These are phyloP conservation scores for Neogobius melanostomus DNA, from an alignment of 2,113 vertebrate genomes.

Conservation along the genomic window DNA sequence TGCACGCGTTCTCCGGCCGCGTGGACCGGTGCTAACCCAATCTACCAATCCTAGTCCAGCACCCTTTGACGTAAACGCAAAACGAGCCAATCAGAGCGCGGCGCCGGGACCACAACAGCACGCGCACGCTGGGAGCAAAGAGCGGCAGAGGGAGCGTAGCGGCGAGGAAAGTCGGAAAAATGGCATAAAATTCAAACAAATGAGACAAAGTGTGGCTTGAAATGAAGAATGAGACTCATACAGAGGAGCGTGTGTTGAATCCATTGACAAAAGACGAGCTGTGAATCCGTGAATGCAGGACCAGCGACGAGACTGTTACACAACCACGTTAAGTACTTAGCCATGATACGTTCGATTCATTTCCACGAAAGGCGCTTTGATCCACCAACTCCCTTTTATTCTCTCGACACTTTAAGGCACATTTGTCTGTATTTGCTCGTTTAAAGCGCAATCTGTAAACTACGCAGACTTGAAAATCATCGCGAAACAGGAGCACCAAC, in stretches of 20 bases:
- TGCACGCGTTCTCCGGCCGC: slow-evolving; percentile 52
- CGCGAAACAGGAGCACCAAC: background rate
- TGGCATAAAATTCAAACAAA: background rate
- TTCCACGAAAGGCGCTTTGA: background rate
- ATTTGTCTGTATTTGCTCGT: too few relatives aligned
- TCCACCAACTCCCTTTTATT: background rate
- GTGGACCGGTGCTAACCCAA: slow-evolving; percentile 26
- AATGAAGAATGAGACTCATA: background rate
- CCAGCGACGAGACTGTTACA: slow-evolving; percentile 57
- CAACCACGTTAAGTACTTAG: slow-evolving; percentile 64
- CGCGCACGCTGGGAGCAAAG: slow-evolving; percentile 20
- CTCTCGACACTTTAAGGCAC: background rate
- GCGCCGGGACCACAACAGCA: slow-evolving; percentile 31
- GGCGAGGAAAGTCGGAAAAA: background rate
- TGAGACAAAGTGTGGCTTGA: background rate
- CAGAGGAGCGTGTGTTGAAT: background rate
- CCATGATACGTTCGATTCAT: background rate
- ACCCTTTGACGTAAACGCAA: slow-evolving; percentile 55
- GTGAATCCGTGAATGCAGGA: background rate
- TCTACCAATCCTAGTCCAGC: slow-evolving; percentile 46
- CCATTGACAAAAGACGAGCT: background rate
- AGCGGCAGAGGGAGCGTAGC: background rate
- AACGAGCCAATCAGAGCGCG: slow-evolving; percentile 54
- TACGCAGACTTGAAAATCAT: background rate
- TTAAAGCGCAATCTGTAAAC: background rate